Conservation (phyloP, 2,888 invertebrate species). For the Rhabditoides inermis region DNA sequence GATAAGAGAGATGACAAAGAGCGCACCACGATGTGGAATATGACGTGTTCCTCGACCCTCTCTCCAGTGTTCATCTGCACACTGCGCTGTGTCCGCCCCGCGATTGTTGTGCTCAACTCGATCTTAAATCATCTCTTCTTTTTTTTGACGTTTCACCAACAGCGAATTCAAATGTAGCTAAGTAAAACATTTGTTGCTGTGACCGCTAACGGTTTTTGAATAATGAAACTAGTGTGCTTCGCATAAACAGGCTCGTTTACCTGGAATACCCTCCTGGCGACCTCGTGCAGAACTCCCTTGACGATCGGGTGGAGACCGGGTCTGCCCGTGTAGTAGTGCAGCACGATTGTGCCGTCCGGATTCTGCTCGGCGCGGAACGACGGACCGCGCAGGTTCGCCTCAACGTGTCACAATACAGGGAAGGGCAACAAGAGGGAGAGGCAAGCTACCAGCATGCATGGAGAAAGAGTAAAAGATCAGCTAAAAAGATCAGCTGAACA, state of each 20-base stretch:
- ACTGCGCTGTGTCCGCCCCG: constrained; percentile 68
- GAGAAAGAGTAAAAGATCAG: neutral
- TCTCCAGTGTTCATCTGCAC: constrained; percentile 42
- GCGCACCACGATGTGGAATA: constrained; percentile 19
- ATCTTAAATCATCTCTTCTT: no score
- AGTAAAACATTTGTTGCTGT: no score
- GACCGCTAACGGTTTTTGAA: no score
- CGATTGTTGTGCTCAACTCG: constrained; percentile 79
- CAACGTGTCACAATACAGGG: neutral
- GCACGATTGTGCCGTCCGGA: constrained; percentile 76
- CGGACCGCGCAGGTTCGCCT: constrained; percentile 58
- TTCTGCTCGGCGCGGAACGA: constrained; percentile 85
- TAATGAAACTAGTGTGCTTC: no score
- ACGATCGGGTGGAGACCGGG: constrained; percentile 88
- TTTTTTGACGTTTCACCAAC: no score
- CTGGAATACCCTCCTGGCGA: constrained; percentile 83
- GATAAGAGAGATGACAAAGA: no score
- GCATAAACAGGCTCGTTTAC: no score
- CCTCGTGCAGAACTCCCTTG: constrained; percentile 83
- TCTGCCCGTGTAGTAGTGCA: constrained; percentile 90
- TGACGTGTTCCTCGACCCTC: constrained; percentile 38
- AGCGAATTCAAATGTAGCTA: no score
- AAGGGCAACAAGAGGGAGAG: no score
- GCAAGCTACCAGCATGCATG: neutral
- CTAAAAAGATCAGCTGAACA: no score